phyloP scores from a whole-genome alignment of 2,888 invertebrate genomes.

The Ophion costatus region DNA sequence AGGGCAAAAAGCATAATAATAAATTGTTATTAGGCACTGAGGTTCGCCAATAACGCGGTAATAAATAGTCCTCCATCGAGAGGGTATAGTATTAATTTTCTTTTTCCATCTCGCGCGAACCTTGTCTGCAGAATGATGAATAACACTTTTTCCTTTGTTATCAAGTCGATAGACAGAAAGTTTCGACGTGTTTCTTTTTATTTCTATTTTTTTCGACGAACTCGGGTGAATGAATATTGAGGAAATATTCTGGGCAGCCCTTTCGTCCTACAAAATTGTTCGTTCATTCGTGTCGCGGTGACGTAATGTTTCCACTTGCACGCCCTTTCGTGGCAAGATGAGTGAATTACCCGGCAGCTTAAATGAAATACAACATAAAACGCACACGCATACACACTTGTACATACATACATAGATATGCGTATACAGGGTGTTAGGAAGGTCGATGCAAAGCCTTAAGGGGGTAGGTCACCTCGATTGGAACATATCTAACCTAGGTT shows the following conservation, averaged over 20 bases:
- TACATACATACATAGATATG: conserved; percentile 24
- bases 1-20: conserved; percentile 59
- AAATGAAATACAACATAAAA: conserved; percentile 48
- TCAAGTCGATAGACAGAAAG: neutral
- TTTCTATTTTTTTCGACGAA: conserved; percentile 1
- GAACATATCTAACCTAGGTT: too few relatives aligned
- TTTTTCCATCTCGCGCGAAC: conserved; percentile 4
- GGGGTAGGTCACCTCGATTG: too few relatives aligned
- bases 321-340: conserved; percentile 26
- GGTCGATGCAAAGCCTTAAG: too few relatives aligned
- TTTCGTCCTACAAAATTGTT: conserved; percentile 47
- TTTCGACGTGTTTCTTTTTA: neutral
- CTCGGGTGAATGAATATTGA: neutral
- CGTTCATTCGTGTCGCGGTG: conserved; percentile 29
- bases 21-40: conserved; percentile 68
- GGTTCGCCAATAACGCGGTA: conserved; percentile 61
- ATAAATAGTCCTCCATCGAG: conserved; percentile 57
- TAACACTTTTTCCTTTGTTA: conserved; percentile 26
- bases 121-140: conserved; percentile 8
- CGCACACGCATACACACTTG: conserved; percentile 15
- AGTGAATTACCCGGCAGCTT: conserved; percentile 11
- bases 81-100: conserved; percentile 30
- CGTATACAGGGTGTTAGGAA: neutral
- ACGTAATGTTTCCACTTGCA: conserved; percentile 54
- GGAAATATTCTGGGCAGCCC: conserved; percentile 34